Evolutionary conservation across 2,113 vertebrate genomes (phyloP).

Genomic region (Empidonax alnorum): DNA sequence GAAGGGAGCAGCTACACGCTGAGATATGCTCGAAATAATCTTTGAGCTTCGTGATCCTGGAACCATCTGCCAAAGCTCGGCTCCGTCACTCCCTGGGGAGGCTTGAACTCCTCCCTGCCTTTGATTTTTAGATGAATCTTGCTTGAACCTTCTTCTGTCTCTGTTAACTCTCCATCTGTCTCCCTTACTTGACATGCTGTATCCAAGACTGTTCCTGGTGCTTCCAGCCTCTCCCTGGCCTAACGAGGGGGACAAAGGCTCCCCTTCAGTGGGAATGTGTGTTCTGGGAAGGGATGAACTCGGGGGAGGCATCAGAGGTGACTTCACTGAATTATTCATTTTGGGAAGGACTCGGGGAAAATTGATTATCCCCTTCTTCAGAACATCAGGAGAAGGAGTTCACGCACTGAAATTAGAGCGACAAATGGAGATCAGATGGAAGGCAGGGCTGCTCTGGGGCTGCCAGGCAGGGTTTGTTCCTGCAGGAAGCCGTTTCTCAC

Average conservation of each 20-base stretch:
- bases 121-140: conserved; percentile 4
- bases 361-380: background rate
- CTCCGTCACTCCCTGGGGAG: background rate
- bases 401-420: background rate
- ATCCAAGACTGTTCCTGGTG: background rate
- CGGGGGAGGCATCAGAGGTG: background rate
- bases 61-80: conserved; percentile 40
- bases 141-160: conserved; percentile 19
- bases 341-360: background rate
- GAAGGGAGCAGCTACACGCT: background rate
- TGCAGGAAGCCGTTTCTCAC: conserved; percentile 7
- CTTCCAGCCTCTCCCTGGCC: background rate
- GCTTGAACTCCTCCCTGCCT: background rate
- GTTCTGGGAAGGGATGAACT: background rate
- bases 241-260: background rate
- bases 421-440: background rate
- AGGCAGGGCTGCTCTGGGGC: background rate
- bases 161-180: conserved; percentile 18
- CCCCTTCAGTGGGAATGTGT: background rate
- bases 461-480: conserved; percentile 6
- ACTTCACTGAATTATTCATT: background rate
- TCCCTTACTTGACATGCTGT: background rate
- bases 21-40: background rate
- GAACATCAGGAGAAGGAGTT: background rate
- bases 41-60: background rate